Conservation (phyloP, 2,888 invertebrate species). For the Tridacna gigas region DNA sequence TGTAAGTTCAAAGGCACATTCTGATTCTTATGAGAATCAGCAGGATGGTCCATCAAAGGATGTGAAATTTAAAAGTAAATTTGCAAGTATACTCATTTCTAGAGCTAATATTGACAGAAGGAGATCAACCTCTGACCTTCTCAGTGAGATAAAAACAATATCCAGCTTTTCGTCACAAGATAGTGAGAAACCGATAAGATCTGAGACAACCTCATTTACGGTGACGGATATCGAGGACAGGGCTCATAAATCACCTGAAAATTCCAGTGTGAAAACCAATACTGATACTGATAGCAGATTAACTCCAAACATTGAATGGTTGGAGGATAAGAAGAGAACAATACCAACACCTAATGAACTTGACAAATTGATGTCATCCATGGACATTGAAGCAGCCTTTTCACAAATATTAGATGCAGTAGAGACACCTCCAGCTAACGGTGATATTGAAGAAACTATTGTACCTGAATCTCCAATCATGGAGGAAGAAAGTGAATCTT, state of each 20-base stretch:
- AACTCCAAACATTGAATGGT: slow-evolving; percentile 59
- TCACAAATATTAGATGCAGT: slow-evolving; percentile 71
- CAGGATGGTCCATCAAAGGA: slow-evolving; percentile 20
- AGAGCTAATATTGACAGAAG: slow-evolving; percentile 47
- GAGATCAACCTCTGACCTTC: slow-evolving; percentile 22
- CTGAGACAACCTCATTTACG: slow-evolving; percentile 21
- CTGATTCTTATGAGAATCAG: neutral
- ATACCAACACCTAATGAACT: slow-evolving; percentile 60
- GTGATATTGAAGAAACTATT: slow-evolving; percentile 7
- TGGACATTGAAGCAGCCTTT: slow-evolving; percentile 72
- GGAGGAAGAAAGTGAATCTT: slow-evolving; percentile 54
- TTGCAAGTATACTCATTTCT: slow-evolving; percentile 52
- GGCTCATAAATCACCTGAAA: slow-evolving; percentile 27
- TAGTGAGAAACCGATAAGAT: slow-evolving; percentile 19
- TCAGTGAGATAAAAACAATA: slow-evolving; percentile 4
- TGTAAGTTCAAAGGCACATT: neutral
- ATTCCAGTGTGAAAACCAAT: slow-evolving; percentile 18
- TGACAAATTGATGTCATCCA: slow-evolving; percentile 62
- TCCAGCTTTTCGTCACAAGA: slow-evolving; percentile 1
- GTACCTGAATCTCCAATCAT: slow-evolving; percentile 44
- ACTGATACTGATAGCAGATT: slow-evolving; percentile 24
- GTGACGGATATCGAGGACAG: slow-evolving; percentile 15
- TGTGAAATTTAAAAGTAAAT: slow-evolving; percentile 27
- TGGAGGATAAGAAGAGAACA: slow-evolving; percentile 68
- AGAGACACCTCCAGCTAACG: slow-evolving; percentile 51